Evolutionary conservation across 2,888 invertebrate genomes (phyloP).

Genomic region (Bruchidius siliquastri): DNA sequence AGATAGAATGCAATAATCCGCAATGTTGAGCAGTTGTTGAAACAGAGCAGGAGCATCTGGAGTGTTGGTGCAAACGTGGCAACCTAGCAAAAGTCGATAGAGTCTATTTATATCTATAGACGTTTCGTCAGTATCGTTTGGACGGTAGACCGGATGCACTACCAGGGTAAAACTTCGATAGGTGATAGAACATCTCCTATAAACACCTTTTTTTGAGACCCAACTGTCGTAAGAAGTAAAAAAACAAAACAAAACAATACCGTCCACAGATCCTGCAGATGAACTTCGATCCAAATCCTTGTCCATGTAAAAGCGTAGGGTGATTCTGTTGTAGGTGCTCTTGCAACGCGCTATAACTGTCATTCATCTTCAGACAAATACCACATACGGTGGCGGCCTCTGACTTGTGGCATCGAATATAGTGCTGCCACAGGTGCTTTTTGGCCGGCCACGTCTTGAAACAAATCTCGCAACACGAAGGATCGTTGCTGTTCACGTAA

Average conservation of each 20-base stretch:
- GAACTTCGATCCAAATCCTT: constrained; percentile 55
- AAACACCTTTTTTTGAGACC: no score
- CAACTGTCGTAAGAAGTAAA: no score
- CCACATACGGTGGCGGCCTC: constrained; percentile 58
- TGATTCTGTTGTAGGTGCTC: constrained; percentile 44
- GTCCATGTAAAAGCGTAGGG: constrained; percentile 48
- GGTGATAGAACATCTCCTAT: no score
- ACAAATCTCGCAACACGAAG: constrained; percentile 53
- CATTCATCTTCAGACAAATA: constrained; percentile 55
- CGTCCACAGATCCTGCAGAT: constrained; percentile 51
- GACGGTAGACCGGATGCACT: no score
- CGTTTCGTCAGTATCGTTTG: no score
- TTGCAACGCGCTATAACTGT: constrained; percentile 49
- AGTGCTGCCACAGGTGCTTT: constrained; percentile 58
- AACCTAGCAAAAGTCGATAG: no score
- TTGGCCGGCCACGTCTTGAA: constrained; percentile 58
- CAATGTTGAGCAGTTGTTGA: no score
- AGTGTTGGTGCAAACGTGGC: no score
- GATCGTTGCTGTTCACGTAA: constrained; percentile 51
- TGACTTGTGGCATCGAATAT: constrained; percentile 53
- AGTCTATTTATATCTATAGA: no score
- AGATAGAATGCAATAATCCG: no score
- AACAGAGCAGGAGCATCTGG: no score
- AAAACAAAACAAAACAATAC: constrained; percentile 32
- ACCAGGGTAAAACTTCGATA: no score